Percentiles rank a stretch among this genome's conserved stretches.
These are phyloP conservation scores for Grus americana DNA, from an alignment of 2,113 vertebrate species.

Conservation along the genomic window DNA sequence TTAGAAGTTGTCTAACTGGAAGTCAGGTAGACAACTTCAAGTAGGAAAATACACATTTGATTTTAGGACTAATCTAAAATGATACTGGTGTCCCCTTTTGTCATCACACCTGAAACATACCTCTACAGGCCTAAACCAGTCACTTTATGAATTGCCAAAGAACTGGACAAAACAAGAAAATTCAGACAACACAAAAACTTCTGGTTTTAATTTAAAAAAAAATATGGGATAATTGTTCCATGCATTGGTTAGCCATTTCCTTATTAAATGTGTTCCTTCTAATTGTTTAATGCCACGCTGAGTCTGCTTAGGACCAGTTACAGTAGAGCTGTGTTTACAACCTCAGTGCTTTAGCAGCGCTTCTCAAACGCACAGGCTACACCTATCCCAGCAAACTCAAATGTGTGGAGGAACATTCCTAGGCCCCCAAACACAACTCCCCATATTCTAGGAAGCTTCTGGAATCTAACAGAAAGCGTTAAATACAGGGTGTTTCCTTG, in stretches of 20 bases:
- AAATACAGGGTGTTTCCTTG: background rate
- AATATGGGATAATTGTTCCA: background rate
- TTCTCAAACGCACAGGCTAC: background rate
- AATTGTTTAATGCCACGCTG: background rate
- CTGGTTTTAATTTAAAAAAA: background rate
- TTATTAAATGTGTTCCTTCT: background rate
- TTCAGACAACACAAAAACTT: background rate
- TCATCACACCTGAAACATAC: background rate
- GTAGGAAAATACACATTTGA: background rate
- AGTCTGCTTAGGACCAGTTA: background rate
- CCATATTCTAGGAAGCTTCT: background rate
- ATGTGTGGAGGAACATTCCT: background rate
- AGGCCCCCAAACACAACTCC: background rate
- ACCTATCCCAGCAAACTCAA: background rate
- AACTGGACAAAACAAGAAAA: background rate
- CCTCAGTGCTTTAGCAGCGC: background rate
- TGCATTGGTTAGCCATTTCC: background rate
- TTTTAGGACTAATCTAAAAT: background rate
- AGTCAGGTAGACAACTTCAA: background rate
- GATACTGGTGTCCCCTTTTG: background rate
- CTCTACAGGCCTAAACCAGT: background rate
- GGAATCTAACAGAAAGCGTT: background rate
- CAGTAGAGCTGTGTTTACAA: background rate
- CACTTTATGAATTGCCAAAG: background rate
- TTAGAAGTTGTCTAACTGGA: background rate